A percentile compares a stretch with the other conserved stretches of the same genome.
These are phyloP conservation scores for Denticeps clupeoides DNA, from an alignment of 2,797 vertebrate species.

Conservation along the genomic window DNA sequence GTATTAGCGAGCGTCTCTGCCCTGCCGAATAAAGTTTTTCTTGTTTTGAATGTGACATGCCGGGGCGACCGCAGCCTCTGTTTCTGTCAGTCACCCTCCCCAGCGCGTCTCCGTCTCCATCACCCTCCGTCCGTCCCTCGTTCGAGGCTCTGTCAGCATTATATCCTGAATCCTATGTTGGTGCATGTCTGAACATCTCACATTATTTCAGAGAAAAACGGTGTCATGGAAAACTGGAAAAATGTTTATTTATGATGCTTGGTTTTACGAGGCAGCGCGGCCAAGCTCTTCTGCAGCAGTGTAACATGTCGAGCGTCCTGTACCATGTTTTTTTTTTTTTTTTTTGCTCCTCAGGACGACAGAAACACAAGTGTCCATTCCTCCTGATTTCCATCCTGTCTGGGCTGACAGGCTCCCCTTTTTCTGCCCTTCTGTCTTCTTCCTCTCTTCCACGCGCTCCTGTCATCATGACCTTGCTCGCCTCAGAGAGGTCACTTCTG, in stretches of 20 bases:
- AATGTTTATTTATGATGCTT: too few species aligned
- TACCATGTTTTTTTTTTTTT: constrained; percentile 16
- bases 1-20: constrained; percentile 13
- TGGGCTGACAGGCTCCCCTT: constrained; percentile 28
- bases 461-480: constrained; percentile 69
- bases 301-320: constrained; percentile 3
- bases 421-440: not conserved
- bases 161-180: too few species aligned
- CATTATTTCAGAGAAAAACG: too few species aligned
- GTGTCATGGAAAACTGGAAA: too few species aligned
- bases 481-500: constrained; percentile 79
- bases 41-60: too few species aligned
- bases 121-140: not conserved
- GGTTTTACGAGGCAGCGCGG: too few species aligned
- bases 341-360: constrained; percentile 33
- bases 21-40: constrained; percentile 19
- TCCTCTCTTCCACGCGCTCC: constrained; percentile 18
- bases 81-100: constrained; percentile 28
- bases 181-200: too few species aligned
- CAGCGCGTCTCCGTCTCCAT: too few species aligned
- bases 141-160: not conserved
- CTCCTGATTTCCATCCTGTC: constrained; percentile 32
- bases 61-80: constrained; percentile 25
- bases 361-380: constrained; percentile 40
- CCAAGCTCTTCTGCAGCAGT: too few species aligned